phyloP scores from a whole-genome alignment of 2,113 vertebrate species.

The Sula dactylatra region DNA sequence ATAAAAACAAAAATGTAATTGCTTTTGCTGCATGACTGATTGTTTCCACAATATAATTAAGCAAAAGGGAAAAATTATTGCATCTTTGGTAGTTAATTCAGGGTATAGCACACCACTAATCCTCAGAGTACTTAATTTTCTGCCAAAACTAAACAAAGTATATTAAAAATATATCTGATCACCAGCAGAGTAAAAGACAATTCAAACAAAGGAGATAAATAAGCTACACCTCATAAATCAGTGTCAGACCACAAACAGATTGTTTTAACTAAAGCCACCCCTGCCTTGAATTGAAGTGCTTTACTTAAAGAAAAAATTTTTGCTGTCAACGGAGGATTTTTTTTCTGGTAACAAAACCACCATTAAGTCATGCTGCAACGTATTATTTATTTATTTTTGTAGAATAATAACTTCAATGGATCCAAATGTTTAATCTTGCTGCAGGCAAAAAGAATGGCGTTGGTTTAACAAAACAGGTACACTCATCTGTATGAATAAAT shows the following conservation, averaged over 20 bases:
- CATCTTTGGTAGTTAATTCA: slow-evolving; percentile 33
- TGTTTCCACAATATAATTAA: slow-evolving; percentile 48
- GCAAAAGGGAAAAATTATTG: slow-evolving; percentile 16
- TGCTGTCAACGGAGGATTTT: neutral
- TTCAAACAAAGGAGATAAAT: slow-evolving; percentile 11
- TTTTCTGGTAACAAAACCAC: neutral
- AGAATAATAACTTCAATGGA: neutral
- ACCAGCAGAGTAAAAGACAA: neutral
- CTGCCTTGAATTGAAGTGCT: neutral
- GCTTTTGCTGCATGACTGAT: slow-evolving; percentile 47
- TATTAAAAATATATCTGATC: neutral
- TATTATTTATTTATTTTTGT: neutral
- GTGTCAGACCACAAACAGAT: neutral
- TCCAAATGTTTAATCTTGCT: neutral
- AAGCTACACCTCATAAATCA: slow-evolving; percentile 6
- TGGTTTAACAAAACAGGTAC: neutral
- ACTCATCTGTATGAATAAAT: neutral
- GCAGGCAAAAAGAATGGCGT: neutral
- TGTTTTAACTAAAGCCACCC: neutral
- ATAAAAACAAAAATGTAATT: slow-evolving; percentile 28
- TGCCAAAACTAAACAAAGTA: neutral
- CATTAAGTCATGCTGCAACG: neutral
- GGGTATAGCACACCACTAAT: neutral
- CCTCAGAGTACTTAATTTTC: slow-evolving; percentile 19
- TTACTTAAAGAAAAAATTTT: neutral